Evolutionary conservation across 2,888 invertebrate species (phyloP).

Genomic region (Latrodectus hesperus): DNA sequence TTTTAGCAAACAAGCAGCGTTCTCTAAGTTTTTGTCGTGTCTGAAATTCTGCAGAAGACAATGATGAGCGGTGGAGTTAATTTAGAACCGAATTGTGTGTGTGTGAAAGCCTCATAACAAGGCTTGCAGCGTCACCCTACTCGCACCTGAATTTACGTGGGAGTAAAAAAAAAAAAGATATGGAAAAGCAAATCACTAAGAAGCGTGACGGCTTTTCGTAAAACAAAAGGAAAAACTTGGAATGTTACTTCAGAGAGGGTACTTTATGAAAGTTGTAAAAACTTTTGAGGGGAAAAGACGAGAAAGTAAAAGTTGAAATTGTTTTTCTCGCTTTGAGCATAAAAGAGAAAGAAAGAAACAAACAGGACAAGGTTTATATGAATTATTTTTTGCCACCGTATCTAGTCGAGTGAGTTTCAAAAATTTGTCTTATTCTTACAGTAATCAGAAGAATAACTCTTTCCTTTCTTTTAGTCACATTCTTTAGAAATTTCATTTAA

Average conservation of each 20-base stretch:
- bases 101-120: no score
- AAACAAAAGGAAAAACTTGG: not conserved
- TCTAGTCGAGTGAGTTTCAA: not conserved
- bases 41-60: no score
- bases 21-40: no score
- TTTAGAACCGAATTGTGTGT: no score
- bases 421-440: not conserved
- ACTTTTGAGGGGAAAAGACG: constrained; percentile 6
- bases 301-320: not conserved
- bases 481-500: no score
- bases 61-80: no score
- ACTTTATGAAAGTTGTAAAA: constrained; percentile 30
- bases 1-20: no score
- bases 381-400: not conserved
- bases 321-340: not conserved
- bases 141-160: no score
- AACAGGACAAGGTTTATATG: not conserved
- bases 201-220: constrained; percentile 1
- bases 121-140: no score
- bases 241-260: not conserved
- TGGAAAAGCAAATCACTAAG: not conserved
- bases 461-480: no score
- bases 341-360: not conserved
- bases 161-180: no score
- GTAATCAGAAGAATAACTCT: no score